phyloP scores from a whole-genome alignment of 1,140 invertebrate genomes.

The Pseudachorutes palmiensis region DNA sequence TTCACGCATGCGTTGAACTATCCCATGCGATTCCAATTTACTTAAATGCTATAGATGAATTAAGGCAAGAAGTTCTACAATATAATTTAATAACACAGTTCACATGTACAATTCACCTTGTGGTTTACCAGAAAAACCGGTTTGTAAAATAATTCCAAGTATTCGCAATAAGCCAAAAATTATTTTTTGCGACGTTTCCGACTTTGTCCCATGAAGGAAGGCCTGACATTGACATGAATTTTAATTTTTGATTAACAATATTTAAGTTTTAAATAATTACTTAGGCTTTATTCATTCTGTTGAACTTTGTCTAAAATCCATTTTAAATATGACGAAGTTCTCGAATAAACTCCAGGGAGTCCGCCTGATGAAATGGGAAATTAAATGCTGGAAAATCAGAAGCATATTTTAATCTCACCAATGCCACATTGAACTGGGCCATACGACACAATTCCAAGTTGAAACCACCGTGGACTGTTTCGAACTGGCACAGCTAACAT shows the following conservation, averaged over 20 bases:
- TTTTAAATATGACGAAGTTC: constrained; percentile 54
- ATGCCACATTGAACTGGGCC: constrained; percentile 56
- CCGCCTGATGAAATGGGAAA: constrained; percentile 10
- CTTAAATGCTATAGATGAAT: too few species aligned
- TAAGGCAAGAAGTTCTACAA: too few species aligned
- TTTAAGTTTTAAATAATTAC: too few species aligned
- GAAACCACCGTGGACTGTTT: constrained; percentile 45
- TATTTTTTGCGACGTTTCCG: too few species aligned
- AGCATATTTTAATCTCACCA: constrained; percentile 41
- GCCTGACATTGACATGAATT: too few species aligned
- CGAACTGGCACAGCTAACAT: constrained; percentile 10
- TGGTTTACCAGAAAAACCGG: too few species aligned
- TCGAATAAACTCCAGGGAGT: constrained; percentile 59
- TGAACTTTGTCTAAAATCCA: constrained; percentile 54
- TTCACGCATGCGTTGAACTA: too few species aligned
- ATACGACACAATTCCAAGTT: constrained; percentile 51
- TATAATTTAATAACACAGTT: too few species aligned
- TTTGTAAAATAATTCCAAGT: background rate
- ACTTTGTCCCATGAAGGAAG: too few species aligned
- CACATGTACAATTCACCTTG: too few species aligned
- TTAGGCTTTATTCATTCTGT: background rate
- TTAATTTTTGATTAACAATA: too few species aligned
- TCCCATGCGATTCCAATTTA: too few species aligned
- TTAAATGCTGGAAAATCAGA: constrained; percentile 47
- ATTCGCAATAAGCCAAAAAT: background rate